Conservation (phyloP, 2,113 vertebrate species). For the Campylorhamphus procurvoides region DNA sequence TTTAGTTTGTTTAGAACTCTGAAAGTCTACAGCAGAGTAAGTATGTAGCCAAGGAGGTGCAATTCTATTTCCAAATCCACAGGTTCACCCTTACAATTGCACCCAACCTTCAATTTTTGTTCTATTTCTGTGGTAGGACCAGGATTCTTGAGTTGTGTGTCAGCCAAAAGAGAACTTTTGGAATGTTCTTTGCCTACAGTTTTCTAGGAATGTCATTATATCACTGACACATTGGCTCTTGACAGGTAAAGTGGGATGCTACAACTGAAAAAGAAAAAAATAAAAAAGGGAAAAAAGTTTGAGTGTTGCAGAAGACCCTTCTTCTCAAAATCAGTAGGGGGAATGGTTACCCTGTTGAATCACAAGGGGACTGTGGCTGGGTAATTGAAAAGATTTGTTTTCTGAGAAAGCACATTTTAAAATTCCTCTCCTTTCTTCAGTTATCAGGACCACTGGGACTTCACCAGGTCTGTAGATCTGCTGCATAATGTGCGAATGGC, state of each 20-base stretch:
- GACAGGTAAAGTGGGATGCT: neutral
- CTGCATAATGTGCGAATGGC: constrained; percentile 13
- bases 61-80: neutral
- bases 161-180: neutral
- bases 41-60: neutral
- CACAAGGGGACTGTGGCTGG: neutral
- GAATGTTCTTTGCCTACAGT: neutral
- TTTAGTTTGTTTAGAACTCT: neutral
- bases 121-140: neutral
- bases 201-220: neutral
- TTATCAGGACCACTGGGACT: neutral
- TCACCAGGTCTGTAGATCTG: neutral
- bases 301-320: neutral
- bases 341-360: neutral
- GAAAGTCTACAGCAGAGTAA: neutral
- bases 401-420: constrained; percentile 12
- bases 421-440: constrained; percentile 24
- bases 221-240: neutral
- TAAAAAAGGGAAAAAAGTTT: too few relatives aligned
- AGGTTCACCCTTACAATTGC: neutral
- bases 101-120: neutral
- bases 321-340: neutral
- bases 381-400: constrained; percentile 28
- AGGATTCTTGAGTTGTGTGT: neutral
- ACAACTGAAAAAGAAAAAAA: neutral